These are phyloP conservation scores for Xenops minutus DNA, from an alignment of 2,797 vertebrate genomes.

Conservation along the genomic window DNA sequence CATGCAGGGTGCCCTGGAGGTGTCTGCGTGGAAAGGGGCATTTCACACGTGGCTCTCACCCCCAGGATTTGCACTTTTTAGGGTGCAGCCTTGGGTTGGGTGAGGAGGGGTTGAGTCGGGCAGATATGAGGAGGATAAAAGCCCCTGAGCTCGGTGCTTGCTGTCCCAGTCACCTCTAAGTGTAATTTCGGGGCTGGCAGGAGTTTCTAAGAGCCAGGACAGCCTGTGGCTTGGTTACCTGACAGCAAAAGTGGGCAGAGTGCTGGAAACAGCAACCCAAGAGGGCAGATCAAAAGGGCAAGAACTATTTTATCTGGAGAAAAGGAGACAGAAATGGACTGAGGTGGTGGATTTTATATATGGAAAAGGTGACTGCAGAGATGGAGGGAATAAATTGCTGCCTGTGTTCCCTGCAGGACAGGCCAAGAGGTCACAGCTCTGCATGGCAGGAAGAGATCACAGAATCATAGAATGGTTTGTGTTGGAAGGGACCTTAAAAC, in stretches of 20 bases:
- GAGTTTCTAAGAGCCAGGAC: background rate
- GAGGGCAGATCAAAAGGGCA: background rate
- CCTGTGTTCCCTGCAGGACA: accelerated
- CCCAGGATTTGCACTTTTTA: background rate
- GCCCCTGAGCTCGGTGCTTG: accelerated
- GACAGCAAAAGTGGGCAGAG: background rate
- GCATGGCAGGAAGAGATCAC: background rate
- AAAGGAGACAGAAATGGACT: background rate
- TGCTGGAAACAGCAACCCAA: background rate
- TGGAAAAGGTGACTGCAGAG: background rate
- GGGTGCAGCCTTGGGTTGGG: background rate
- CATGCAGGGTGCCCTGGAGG: background rate
- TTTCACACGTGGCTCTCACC: accelerated
- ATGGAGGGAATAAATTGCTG: background rate
- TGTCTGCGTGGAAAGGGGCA: accelerated
- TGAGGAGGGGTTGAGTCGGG: background rate
- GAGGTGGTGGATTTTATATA: background rate
- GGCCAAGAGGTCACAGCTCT: background rate
- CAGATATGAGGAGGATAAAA: background rate
- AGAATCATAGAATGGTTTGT: background rate
- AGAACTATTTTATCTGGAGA: background rate
- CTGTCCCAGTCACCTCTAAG: background rate
- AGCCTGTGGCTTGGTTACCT: background rate
- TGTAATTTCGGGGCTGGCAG: background rate
- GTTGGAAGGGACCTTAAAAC: background rate